Conservation (phyloP, 2,113 vertebrate genomes). For the Cyphomyrus plagiostoma region DNA sequence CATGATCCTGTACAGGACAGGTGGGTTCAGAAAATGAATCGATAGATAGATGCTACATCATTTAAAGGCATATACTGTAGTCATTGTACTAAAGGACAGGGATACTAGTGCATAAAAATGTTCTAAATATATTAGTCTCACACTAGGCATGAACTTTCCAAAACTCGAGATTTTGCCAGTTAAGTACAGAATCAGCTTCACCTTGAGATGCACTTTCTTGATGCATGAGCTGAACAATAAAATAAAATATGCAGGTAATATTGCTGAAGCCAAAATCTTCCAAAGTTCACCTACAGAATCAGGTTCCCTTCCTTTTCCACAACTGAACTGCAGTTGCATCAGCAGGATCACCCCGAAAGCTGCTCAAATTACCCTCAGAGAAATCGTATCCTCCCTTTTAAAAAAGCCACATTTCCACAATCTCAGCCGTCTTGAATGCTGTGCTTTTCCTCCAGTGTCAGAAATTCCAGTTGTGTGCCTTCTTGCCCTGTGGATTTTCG, state of each 20-base stretch:
- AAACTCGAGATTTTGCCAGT: not conserved
- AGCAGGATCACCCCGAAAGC: not conserved
- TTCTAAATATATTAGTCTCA: not conserved
- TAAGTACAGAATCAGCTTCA: slow-evolving; percentile 7
- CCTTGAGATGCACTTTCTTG: not conserved
- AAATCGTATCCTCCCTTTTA: not conserved
- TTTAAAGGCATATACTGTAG: not conserved
- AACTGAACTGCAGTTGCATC: not conserved
- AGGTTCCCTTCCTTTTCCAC: not conserved
- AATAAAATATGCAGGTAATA: slow-evolving; percentile 4
- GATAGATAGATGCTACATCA: not conserved
- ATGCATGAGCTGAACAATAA: not conserved
- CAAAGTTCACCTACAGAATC: not conserved
- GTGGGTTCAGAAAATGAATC: not conserved
- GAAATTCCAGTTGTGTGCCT: not conserved
- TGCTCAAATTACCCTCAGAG: not conserved
- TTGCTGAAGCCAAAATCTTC: slow-evolving; percentile 3
- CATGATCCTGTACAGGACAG: not conserved
- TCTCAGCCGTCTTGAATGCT: not conserved
- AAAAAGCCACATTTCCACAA: not conserved
- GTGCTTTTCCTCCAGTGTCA: not conserved
- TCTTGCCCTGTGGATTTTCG: not conserved
- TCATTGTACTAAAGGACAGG: not conserved
- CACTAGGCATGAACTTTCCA: not conserved
- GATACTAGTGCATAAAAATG: not conserved